Evolutionary conservation across 1,140 invertebrate species (phyloP).

Genomic region (Aradophagus sp.): DNA sequence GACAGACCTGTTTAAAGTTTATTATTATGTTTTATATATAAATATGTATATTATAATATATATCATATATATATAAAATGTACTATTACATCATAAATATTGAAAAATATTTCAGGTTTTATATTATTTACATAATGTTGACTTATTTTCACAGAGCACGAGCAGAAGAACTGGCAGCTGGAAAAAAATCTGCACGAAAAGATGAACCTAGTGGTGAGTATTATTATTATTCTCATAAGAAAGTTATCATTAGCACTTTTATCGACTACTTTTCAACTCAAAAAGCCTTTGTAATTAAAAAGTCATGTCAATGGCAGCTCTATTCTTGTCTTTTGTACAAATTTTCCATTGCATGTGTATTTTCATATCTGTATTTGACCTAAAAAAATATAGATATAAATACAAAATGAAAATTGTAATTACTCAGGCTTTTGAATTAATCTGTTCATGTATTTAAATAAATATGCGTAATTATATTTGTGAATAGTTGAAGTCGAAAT

Average conservation of each 20-base stretch:
- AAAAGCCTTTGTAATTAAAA: slow-evolving; percentile 1
- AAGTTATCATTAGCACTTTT: too few species aligned
- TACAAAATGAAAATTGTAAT: too few species aligned
- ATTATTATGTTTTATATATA: too few species aligned
- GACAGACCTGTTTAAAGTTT: too few species aligned
- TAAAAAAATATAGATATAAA: too few species aligned
- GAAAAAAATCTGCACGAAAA: slow-evolving; percentile 44
- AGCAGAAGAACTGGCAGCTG: slow-evolving; percentile 45
- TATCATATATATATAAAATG: neutral
- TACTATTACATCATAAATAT: neutral
- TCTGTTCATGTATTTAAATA: too few species aligned
- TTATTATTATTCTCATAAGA: slow-evolving; percentile 7
- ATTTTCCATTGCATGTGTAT: neutral
- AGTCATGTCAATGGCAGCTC: neutral
- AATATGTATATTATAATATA: too few species aligned
- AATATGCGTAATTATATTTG: too few species aligned
- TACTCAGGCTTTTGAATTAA: too few species aligned
- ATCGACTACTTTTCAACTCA: neutral
- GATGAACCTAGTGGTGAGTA: slow-evolving; percentile 46
- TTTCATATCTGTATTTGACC: neutral
- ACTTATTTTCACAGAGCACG: slow-evolving; percentile 32
- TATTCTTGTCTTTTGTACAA: too few species aligned
- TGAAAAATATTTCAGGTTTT: neutral
- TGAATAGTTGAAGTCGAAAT: too few species aligned
- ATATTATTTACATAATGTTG: neutral